phyloP scores from a whole-genome alignment of 1,140 invertebrate genomes.

The Caenorhabditis briggsae region DNA sequence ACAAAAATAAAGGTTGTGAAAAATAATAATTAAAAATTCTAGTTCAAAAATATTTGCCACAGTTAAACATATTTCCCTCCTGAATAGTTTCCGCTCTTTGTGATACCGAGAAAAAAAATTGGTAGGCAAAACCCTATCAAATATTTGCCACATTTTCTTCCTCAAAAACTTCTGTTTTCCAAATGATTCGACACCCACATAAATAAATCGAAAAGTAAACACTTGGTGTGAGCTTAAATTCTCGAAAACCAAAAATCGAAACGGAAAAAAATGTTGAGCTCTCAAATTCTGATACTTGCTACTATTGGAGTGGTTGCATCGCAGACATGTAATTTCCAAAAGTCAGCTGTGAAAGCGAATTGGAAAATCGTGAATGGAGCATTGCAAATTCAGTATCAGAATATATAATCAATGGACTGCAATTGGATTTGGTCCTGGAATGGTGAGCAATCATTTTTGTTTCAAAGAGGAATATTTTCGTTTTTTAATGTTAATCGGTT shows the following conservation, averaged over 20 bases:
- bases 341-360: not conserved
- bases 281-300: not conserved
- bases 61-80: too few relatives aligned
- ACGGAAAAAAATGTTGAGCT: not conserved
- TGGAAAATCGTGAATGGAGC: slow-evolving; percentile 28
- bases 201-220: slow-evolving; percentile 38
- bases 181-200: slow-evolving; percentile 41
- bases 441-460: too few relatives aligned
- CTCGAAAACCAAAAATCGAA: not conserved
- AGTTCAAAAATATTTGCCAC: too few relatives aligned
- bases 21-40: too few relatives aligned
- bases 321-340: not conserved
- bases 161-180: slow-evolving; percentile 16
- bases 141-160: slow-evolving; percentile 37
- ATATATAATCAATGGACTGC: slow-evolving; percentile 31
- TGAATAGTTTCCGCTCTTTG: not conserved
- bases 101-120: not conserved
- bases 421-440: slow-evolving; percentile 23
- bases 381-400: slow-evolving; percentile 37
- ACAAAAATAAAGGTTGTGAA: too few relatives aligned
- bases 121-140: not conserved
- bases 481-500: too few relatives aligned
- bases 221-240: not conserved
- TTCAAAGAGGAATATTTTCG: too few relatives aligned
- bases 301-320: not conserved